A percentile compares a stretch with the other conserved stretches of the same genome.
phyloP scores from a whole-genome alignment of 1,140 invertebrate species.

The Hermetia illucens region DNA sequence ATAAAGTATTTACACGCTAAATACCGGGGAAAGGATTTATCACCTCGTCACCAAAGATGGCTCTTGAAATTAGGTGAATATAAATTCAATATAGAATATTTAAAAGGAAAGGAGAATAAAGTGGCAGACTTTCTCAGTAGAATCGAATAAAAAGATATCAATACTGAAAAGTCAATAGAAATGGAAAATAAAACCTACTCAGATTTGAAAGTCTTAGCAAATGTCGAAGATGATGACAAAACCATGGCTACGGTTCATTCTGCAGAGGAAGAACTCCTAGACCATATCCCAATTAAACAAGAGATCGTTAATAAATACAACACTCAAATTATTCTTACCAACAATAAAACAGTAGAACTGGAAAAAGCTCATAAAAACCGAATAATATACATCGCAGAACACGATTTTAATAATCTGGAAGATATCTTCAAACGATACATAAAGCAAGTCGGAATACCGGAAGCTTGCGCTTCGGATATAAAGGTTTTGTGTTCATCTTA shows the following conservation, averaged over 20 bases:
- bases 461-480: no score
- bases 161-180: not conserved
- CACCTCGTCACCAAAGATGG: slow-evolving; percentile 5
- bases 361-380: not conserved
- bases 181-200: not conserved
- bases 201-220: no score
- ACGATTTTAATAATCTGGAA: slow-evolving; percentile 2
- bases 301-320: not conserved
- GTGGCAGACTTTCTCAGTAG: slow-evolving; percentile 8
- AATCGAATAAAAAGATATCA: no score
- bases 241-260: not conserved
- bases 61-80: slow-evolving; percentile 7
- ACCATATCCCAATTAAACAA: not conserved
- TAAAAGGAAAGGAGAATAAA: slow-evolving; percentile 7
- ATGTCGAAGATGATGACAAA: slow-evolving; percentile 1
- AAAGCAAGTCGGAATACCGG: slow-evolving; percentile 4
- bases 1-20: slow-evolving; percentile 29
- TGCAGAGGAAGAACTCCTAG: not conserved
- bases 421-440: slow-evolving; percentile 5
- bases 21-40: slow-evolving; percentile 5
- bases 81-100: slow-evolving; percentile 6
- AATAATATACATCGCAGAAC: slow-evolving; percentile 3
- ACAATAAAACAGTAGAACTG: not conserved
- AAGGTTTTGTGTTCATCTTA: no score
- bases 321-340: not conserved